Base-by-base conservation (phyloP, 2,888 invertebrate species). In the Junonia oenone region DNA sequence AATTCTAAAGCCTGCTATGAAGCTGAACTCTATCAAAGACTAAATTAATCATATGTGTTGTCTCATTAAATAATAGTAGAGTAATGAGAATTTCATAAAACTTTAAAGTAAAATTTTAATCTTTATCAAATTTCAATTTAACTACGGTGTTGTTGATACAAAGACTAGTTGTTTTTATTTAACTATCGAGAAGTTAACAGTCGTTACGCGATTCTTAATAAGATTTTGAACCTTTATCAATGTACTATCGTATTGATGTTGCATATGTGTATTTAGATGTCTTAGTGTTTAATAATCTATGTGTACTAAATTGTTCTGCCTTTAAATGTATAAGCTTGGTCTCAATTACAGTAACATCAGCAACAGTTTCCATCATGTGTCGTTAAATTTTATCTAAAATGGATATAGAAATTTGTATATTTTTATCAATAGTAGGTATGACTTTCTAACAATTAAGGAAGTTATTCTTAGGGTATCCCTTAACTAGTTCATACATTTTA, bases 281-380 rank as follows among this genome's bases (percentile, higher is more conserved):
- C 51, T 49, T 53, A 59, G 43, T 51, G 29, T 56, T 55, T 64
- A 62, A 51, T 51, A 51, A 38, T 54, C 48, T 48, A 45, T 47
- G 45, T 57, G 33, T 55, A 51, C 13, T 69, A 68, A 70, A 70
- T 71, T 74, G 69, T 71, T 78, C 75, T 76, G 76, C 78, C 76
- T 76, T 67, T 79, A 78, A 76, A 11, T 11, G 31, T 47, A 77
- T 79, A 81, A 78, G 83, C 83, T 84, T 84, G 62, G 72, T 82
- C 79, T 84, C 85, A 83, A 84, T 83, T 82, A 84, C 64, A 55
- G 11, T 54, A 57, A 43, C 26, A 46, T 29, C 27, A 49, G 27
- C 47, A 54, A 51, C 48, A 31, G 47, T 55, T 58, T 57, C 22
- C 27, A 47, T n/a, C 38, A 38, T 15, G 11, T 37, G 8, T 22